These are phyloP conservation scores for Leptodactylus fuscus DNA, from an alignment of 2,113 vertebrate species.

Conservation along the genomic window DNA sequence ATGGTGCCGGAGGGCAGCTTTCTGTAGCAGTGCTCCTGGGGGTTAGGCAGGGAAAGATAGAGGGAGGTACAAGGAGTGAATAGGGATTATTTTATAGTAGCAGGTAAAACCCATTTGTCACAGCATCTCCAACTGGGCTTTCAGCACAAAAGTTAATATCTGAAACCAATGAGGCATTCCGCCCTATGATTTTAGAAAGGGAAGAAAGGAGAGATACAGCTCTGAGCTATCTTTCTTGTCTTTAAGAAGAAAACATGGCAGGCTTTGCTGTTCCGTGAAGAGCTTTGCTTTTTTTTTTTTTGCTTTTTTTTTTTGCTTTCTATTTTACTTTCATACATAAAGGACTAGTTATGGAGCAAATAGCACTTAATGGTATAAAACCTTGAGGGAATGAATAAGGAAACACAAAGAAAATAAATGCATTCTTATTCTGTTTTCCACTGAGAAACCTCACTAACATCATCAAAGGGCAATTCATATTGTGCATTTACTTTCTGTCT, in stretches of 20 bases:
- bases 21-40: slow-evolving; percentile 69
- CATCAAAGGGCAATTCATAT: slow-evolving; percentile 64
- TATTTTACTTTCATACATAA: slow-evolving; percentile 65
- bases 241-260: slow-evolving; percentile 57
- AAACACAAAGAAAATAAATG: slow-evolving; percentile 54
- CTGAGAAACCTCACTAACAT: slow-evolving; percentile 64
- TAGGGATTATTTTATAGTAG: slow-evolving; percentile 76
- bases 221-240: slow-evolving; percentile 63
- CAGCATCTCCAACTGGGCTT: slow-evolving; percentile 78
- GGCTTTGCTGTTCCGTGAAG: slow-evolving; percentile 56
- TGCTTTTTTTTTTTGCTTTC: slow-evolving; percentile 53
- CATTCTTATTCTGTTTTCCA: slow-evolving; percentile 63
- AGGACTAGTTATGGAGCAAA: slow-evolving; percentile 61
- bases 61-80: slow-evolving; percentile 66
- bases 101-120: slow-evolving; percentile 89
- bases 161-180: slow-evolving; percentile 80
- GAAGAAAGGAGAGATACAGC: slow-evolving; percentile 61
- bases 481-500: slow-evolving; percentile 33
- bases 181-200: slow-evolving; percentile 63
- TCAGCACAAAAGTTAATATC: slow-evolving; percentile 78
- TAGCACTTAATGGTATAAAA: slow-evolving; percentile 64
- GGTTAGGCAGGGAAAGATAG: slow-evolving; percentile 63
- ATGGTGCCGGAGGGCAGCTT: slow-evolving; percentile 78
- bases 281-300: slow-evolving; percentile 37
- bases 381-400: slow-evolving; percentile 63